Evolutionary conservation across 2,888 invertebrate genomes (phyloP).

Genomic region (Orthonevra nobilis): DNA sequence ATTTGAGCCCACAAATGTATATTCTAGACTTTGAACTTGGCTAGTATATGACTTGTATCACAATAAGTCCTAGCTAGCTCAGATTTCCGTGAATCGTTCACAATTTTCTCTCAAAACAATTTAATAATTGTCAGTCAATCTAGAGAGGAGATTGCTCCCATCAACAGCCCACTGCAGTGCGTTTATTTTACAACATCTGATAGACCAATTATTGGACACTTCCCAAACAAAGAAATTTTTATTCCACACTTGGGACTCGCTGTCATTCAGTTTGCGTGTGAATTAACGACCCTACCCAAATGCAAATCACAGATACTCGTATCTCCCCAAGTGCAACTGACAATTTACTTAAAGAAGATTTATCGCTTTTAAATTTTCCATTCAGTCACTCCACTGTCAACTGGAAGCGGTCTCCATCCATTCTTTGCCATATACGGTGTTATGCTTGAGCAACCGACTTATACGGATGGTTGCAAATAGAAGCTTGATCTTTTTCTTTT

Average conservation of each 20-base stretch:
- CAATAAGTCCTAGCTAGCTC: too few relatives aligned
- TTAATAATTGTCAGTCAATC: too few relatives aligned
- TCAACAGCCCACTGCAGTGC: background rate
- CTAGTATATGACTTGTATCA: too few relatives aligned
- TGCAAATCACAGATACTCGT: slow-evolving; percentile 66
- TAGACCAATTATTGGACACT: background rate
- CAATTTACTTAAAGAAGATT: slow-evolving; percentile 69
- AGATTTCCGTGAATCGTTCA: too few relatives aligned
- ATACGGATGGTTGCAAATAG: slow-evolving; percentile 33
- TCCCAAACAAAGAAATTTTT: slow-evolving; percentile 39
- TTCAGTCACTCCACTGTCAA: slow-evolving; percentile 64
- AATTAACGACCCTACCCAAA: slow-evolving; percentile 53
- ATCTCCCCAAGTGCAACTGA: slow-evolving; percentile 60
- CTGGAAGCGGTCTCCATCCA: slow-evolving; percentile 51
- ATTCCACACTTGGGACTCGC: slow-evolving; percentile 1
- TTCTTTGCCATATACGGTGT: slow-evolving; percentile 39
- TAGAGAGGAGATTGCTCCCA: too few relatives aligned
- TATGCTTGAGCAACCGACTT: slow-evolving; percentile 49
- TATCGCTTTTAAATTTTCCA: slow-evolving; percentile 67
- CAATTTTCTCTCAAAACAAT: too few relatives aligned
- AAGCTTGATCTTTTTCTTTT: background rate
- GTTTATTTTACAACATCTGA: slow-evolving; percentile 10
- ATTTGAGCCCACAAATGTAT: too few relatives aligned
- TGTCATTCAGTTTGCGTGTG: slow-evolving; percentile 31
- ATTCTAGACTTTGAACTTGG: too few relatives aligned